A percentile compares a stretch with the other conserved stretches of the same genome.
These are phyloP conservation scores for Galaxea fascicularis DNA, from an alignment of 92 coral and sea anemone genomes.

Conservation along the genomic window DNA sequence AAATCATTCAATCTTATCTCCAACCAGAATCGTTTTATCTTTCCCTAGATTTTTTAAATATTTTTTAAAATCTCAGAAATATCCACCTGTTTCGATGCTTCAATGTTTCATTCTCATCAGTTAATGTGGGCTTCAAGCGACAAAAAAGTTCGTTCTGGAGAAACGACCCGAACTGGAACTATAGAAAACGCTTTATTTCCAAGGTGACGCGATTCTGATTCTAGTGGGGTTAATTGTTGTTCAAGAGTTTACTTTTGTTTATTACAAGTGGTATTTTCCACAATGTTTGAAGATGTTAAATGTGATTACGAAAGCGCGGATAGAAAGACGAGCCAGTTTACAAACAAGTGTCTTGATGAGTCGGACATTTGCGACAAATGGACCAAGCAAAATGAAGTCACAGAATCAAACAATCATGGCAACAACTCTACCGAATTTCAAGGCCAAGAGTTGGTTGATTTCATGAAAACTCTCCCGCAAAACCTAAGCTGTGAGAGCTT, in stretches of 20 bases:
- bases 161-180: no score
- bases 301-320: not conserved
- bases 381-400: not conserved
- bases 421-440: not conserved
- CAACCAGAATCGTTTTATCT: not conserved
- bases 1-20: not conserved
- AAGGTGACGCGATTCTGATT: not conserved
- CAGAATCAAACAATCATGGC: not conserved
- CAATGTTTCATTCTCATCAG: not conserved
- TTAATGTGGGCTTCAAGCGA: not conserved
- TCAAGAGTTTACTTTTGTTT: not conserved
- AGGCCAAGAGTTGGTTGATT: not conserved
- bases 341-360: not conserved
- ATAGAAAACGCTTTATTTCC: not conserved
- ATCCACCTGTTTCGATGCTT: not conserved
- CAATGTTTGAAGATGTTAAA: constrained; percentile 5
- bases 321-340: not conserved
- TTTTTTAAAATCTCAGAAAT: not conserved
- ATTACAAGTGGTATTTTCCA: not conserved
- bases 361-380: not conserved
- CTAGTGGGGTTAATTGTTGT: not conserved
- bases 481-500: not conserved
- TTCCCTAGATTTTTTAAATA: not conserved
- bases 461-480: not conserved
- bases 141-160: not conserved